Evolutionary conservation across 2,113 vertebrate species (phyloP).

Genomic region (Mus spicilegus): DNA sequence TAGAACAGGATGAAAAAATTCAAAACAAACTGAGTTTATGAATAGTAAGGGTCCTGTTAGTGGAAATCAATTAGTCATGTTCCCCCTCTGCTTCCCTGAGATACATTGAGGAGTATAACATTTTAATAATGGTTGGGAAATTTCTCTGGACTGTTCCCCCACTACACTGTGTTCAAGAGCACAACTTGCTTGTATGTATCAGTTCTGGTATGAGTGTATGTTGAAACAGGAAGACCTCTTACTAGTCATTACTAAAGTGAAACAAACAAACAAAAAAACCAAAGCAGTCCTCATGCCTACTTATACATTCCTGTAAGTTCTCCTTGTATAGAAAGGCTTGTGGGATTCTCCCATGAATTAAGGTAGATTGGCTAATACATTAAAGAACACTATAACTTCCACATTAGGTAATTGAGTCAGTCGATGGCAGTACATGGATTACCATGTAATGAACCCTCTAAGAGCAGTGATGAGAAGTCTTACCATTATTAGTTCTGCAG

Average conservation of each 20-base stretch:
- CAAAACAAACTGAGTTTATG: background rate
- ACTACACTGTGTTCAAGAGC: background rate
- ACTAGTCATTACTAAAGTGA: conserved; percentile 40
- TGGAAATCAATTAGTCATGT: background rate
- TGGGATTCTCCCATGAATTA: conserved; percentile 50
- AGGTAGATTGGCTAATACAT: conserved; percentile 54
- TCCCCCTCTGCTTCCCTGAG: background rate
- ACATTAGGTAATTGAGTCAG: conserved; percentile 29
- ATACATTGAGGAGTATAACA: background rate
- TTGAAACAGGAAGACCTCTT: conserved; percentile 39
- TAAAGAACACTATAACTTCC: conserved; percentile 43
- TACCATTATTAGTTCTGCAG: background rate
- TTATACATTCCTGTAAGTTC: conserved; percentile 23
- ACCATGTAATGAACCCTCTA: background rate
- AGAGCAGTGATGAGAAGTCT: background rate
- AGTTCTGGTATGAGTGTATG: background rate
- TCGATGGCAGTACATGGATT: background rate
- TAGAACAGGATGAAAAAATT: background rate
- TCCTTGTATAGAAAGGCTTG: conserved; percentile 40
- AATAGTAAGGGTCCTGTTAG: background rate
- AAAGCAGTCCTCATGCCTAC: conserved; percentile 51
- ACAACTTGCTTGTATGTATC: background rate
- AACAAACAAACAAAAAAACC: background rate
- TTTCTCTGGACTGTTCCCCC: background rate
- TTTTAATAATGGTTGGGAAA: conserved; percentile 48